Evolutionary conservation across 2,888 invertebrate genomes (phyloP).

Genomic region (Oscheius myriophilus): DNA sequence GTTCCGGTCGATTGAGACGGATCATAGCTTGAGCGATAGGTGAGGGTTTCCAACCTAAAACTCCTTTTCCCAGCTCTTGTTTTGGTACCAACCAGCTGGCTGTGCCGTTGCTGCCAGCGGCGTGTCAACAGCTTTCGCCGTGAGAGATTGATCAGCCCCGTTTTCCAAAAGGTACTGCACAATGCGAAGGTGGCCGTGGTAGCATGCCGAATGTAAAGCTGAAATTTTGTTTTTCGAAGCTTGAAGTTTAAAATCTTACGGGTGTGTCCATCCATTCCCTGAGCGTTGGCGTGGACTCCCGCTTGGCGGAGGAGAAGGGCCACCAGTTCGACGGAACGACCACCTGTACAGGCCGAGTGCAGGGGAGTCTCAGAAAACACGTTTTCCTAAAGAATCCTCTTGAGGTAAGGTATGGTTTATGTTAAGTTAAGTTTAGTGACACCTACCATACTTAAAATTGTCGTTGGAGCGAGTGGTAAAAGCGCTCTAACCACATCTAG

Average conservation of each 20-base stretch:
- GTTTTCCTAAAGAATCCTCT: conserved; percentile 70
- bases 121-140: conserved; percentile 58
- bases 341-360: conserved; percentile 73
- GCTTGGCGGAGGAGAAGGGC: conserved; percentile 73
- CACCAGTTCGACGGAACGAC: conserved; percentile 72
- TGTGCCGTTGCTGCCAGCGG: conserved; percentile 9
- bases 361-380: conserved; percentile 74
- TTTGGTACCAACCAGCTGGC: neutral
- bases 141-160: conserved; percentile 73
- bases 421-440: no score
- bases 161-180: conserved; percentile 73
- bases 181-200: conserved; percentile 73
- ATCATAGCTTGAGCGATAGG: conserved; percentile 53
- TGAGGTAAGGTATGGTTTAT: no score
- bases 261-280: conserved; percentile 74
- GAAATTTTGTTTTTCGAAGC: conserved; percentile 33
- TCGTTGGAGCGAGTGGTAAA: conserved; percentile 51
- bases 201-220: conserved; percentile 74
- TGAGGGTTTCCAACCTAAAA: conserved; percentile 22
- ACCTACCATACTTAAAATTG: conserved; percentile 50
- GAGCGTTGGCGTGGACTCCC: conserved; percentile 73
- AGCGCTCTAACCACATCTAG: conserved; percentile 72
- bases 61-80: neutral
- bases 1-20: conserved; percentile 59
- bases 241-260: conserved; percentile 52